Conservation (phyloP, 2,888 invertebrate genomes). For the Agrochola lota region DNA sequence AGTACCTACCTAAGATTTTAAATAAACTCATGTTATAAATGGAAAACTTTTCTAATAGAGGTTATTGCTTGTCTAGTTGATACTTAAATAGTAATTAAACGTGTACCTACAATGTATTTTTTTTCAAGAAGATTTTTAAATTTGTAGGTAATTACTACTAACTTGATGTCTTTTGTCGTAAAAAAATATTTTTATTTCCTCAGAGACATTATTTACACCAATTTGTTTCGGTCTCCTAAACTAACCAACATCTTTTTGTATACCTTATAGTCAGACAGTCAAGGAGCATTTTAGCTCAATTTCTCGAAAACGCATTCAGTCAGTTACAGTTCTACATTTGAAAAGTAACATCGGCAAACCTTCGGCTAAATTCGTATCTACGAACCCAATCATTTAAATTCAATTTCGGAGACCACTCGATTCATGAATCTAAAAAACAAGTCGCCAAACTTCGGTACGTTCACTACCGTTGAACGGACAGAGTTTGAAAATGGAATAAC, state of each 20-base stretch:
- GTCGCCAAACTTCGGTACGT: slow-evolving; percentile 28
- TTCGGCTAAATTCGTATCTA: slow-evolving; percentile 64
- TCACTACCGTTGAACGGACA: slow-evolving; percentile 27
- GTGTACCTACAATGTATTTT: slow-evolving; percentile 12
- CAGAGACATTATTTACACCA: slow-evolving; percentile 45
- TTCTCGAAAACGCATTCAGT: slow-evolving; percentile 54
- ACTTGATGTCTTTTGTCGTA: slow-evolving; percentile 58
- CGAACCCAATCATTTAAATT: slow-evolving; percentile 45
- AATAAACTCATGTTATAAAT: slow-evolving; percentile 22
- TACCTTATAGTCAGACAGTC: slow-evolving; percentile 56
- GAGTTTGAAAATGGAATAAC: slow-evolving; percentile 28
- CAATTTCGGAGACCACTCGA: slow-evolving; percentile 24
- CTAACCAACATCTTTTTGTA: slow-evolving; percentile 43
- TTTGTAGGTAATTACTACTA: slow-evolving; percentile 36
- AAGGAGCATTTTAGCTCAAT: slow-evolving; percentile 53
- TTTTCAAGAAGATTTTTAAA: slow-evolving; percentile 2
- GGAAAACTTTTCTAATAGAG: slow-evolving; percentile 31
- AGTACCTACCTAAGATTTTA: not conserved
- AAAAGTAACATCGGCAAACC: slow-evolving; percentile 57
- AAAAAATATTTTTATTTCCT: slow-evolving; percentile 62
- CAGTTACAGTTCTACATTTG: slow-evolving; percentile 47
- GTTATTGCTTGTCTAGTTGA: slow-evolving; percentile 30
- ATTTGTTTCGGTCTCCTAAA: slow-evolving; percentile 27
- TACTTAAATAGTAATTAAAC: slow-evolving; percentile 14
- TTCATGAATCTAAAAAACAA: slow-evolving; percentile 14